Conservation (phyloP, 2,797 vertebrate species). For the Bovichtus variegatus region DNA sequence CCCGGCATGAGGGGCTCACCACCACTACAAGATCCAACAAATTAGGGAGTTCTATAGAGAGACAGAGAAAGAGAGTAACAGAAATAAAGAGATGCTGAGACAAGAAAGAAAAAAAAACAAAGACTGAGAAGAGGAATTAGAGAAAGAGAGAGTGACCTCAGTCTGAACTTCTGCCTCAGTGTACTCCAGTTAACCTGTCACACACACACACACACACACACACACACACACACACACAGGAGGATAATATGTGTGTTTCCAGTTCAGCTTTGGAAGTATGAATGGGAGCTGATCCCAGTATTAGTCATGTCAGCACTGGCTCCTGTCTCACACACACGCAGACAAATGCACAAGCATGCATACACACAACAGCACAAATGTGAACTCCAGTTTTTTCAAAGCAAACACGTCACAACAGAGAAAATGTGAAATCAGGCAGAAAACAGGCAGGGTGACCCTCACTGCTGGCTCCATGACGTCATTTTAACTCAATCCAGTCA, state of each 20-base stretch:
- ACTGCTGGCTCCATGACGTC: neutral
- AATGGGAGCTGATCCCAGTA: conserved; percentile 66
- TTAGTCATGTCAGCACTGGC: conserved; percentile 63
- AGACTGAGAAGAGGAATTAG: conserved; percentile 6
- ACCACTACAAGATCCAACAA: neutral
- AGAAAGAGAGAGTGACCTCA: conserved; percentile 64
- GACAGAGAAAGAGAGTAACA: too few relatives aligned
- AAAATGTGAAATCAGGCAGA: conserved; percentile 5
- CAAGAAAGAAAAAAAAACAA: conserved; percentile 21
- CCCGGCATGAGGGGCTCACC: neutral
- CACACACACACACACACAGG: conserved; percentile 41
- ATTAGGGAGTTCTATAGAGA: neutral
- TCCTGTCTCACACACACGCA: conserved; percentile 9
- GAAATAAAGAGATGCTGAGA: neutral
- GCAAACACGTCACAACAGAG: neutral
- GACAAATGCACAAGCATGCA: conserved; percentile 6
- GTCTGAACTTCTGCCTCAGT: conserved; percentile 79
- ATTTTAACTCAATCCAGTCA: neutral
- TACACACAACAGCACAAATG: conserved; percentile 8
- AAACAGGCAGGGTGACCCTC: neutral
- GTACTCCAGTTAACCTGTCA: conserved; percentile 74
- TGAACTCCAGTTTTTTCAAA: conserved; percentile 20
- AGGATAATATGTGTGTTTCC: conserved; percentile 66
- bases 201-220: conserved; percentile 29
- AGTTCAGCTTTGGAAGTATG: conserved; percentile 68